Conservation (phyloP, 2,888 invertebrate species). For the Ichneumoninae sp. region DNA sequence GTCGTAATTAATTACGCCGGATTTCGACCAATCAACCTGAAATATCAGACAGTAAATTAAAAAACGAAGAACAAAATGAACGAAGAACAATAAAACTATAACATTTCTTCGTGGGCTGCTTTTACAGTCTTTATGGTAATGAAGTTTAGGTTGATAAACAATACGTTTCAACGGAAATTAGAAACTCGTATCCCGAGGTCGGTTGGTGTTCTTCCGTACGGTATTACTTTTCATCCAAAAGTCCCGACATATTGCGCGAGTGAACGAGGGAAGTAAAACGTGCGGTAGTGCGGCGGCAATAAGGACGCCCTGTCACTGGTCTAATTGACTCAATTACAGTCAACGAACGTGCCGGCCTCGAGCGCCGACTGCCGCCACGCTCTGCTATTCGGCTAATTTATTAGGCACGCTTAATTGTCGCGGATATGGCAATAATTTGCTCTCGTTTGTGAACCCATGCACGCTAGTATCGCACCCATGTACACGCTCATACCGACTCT, state of each 20-base stretch:
- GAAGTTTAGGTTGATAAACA: not conserved
- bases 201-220: constrained; percentile 3
- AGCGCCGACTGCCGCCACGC: constrained; percentile 15
- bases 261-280: constrained; percentile 28
- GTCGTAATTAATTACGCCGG: not conserved
- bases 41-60: not conserved
- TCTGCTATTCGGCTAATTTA: constrained; percentile 73
- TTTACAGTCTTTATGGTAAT: not conserved
- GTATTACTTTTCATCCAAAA: constrained; percentile 28
- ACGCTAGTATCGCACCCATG: not conserved
- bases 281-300: constrained; percentile 54
- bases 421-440: constrained; percentile 75
- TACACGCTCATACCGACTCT: not conserved
- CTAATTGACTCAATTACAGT: constrained; percentile 72
- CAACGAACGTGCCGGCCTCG: constrained; percentile 53
- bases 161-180: not conserved
- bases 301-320: constrained; percentile 48
- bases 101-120: not conserved
- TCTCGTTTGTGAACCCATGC: constrained; percentile 66
- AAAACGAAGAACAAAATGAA: not conserved
- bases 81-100: not conserved
- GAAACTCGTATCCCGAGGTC: not conserved
- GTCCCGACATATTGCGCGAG: not conserved
- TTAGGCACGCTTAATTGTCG: constrained; percentile 77
- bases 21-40: not conserved